A percentile compares a stretch with the other conserved stretches of the same genome.
Conservation (phyloP, 2,888 invertebrate species). For the Ashinkailepas kermadecensis region DNA sequence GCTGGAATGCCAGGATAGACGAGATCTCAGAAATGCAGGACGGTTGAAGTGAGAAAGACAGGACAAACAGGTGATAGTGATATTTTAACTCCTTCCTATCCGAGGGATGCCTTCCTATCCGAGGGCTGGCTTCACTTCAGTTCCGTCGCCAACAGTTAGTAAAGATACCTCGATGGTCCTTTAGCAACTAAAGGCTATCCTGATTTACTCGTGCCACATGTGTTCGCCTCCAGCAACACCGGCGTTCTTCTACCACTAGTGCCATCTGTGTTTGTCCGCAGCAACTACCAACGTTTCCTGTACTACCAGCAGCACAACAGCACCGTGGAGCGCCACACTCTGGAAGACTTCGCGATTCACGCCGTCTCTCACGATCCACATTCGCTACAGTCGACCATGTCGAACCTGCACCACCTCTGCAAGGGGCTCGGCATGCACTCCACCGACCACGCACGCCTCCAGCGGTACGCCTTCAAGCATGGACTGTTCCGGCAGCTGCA, state of each 20-base stretch:
- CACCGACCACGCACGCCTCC: not conserved
- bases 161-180: not conserved
- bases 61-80: too few species aligned
- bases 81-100: too few species aligned
- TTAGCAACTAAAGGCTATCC: not conserved
- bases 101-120: too few species aligned
- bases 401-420: conserved; percentile 33
- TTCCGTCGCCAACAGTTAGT: too few species aligned
- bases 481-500: conserved; percentile 20
- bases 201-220: not conserved
- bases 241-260: not conserved
- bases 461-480: conserved; percentile 7
- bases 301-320: conserved; percentile 11
- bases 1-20: too few species aligned
- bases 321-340: conserved; percentile 50
- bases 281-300: conserved; percentile 21
- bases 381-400: conserved; percentile 48
- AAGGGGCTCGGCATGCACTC: conserved; percentile 20
- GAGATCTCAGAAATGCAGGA: too few species aligned
- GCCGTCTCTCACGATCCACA: conserved; percentile 59
- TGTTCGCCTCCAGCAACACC: not conserved
- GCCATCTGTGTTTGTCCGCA: not conserved
- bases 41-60: too few species aligned
- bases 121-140: too few species aligned
- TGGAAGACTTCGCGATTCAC: conserved; percentile 61